These are phyloP conservation scores for Cataglyphis rosenhaueri DNA, from an alignment of 2,888 invertebrate species.

Conservation along the genomic window DNA sequence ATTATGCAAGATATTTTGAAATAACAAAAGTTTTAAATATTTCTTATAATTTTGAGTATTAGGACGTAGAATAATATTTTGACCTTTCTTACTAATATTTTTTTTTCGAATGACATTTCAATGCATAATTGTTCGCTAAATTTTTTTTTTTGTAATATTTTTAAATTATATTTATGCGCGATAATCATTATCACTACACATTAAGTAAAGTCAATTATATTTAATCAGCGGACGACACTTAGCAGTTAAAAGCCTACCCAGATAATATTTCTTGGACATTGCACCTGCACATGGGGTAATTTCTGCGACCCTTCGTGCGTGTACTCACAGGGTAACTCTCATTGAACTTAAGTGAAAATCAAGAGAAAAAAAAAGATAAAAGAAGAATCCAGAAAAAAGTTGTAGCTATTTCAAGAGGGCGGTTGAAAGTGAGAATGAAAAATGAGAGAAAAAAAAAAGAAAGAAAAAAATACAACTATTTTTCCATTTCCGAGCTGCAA, in stretches of 20 bases:
- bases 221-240: conserved; percentile 51
- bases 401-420: conserved; percentile 29
- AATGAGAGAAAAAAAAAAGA: conserved; percentile 32
- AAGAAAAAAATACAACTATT: conserved; percentile 58
- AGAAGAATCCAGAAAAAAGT: conserved; percentile 32
- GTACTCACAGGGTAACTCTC: conserved; percentile 58
- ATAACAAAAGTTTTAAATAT: neutral
- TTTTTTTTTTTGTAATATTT: conserved; percentile 2
- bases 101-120: conserved; percentile 17
- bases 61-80: neutral
- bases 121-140: neutral
- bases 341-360: conserved; percentile 44
- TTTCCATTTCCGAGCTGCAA: conserved; percentile 60
- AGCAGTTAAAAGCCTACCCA: conserved; percentile 48
- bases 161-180: conserved; percentile 23
- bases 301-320: conserved; percentile 50
- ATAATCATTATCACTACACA: conserved; percentile 7
- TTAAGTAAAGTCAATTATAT: conserved; percentile 55
- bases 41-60: neutral
- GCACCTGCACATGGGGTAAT: conserved; percentile 56
- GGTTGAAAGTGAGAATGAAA: conserved; percentile 14
- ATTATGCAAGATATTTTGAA: neutral
- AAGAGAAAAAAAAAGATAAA: neutral
- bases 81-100: neutral
- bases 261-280: conserved; percentile 39